Evolutionary conservation across 2,888 invertebrate species (phyloP).

Genomic region (Volucella inflata): DNA sequence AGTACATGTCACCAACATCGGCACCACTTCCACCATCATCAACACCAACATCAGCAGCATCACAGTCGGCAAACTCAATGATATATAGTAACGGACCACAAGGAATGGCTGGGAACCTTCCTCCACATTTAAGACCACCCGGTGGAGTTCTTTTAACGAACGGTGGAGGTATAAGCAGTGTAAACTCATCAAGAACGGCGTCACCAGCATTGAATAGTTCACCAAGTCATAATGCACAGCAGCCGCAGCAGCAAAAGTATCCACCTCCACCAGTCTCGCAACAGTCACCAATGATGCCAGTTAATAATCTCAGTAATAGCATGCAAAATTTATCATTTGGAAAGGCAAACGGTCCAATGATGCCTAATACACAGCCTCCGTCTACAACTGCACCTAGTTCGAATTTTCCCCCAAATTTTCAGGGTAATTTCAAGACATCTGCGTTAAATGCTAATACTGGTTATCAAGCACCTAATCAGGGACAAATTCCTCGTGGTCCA

Average conservation of each 20-base stretch:
- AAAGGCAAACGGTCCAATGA: conserved; percentile 45
- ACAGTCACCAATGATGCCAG: conserved; percentile 27
- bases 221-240: conserved; percentile 57
- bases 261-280: conserved; percentile 29
- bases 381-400: conserved; percentile 60
- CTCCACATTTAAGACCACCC: conserved; percentile 78
- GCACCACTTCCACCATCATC: conserved; percentile 17
- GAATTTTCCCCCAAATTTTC: conserved; percentile 66
- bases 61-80: conserved; percentile 47
- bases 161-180: conserved; percentile 79
- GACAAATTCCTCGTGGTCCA: conserved; percentile 29
- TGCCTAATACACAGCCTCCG: conserved; percentile 39
- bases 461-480: conserved; percentile 48
- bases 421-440: conserved; percentile 78
- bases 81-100: conserved; percentile 63
- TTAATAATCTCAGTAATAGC: conserved; percentile 72
- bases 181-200: conserved; percentile 82
- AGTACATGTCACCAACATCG: conserved; percentile 31
- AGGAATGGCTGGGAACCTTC: conserved; percentile 77
- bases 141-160: conserved; percentile 76
- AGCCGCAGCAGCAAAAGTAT: conserved; percentile 51
- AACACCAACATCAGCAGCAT: conserved; percentile 34
- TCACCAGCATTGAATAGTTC: conserved; percentile 79
- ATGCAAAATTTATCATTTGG: conserved; percentile 76
- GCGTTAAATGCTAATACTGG: conserved; percentile 75